These are phyloP conservation scores for Phalangium opilio DNA, from an alignment of 2,888 invertebrate species.

Conservation along the genomic window DNA sequence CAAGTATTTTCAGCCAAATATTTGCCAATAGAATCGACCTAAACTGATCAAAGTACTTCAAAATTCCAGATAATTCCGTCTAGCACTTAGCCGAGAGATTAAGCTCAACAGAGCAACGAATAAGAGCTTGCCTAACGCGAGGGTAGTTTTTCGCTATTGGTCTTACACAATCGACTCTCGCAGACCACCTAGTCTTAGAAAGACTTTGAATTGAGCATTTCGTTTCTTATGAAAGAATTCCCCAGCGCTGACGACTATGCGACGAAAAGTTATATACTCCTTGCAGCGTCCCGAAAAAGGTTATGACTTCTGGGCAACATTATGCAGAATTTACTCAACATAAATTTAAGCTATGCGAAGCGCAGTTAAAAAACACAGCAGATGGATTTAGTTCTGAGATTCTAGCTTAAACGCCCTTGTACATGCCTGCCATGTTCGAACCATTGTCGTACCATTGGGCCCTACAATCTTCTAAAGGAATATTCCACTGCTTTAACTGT, in stretches of 20 bases:
- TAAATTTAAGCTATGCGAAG: conserved; percentile 1
- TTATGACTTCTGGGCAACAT: conserved; percentile 1
- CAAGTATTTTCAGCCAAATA: neutral
- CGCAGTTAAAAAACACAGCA: conserved; percentile 2
- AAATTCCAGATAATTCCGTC: neutral
- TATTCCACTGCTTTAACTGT: neutral
- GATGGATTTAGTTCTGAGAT: neutral
- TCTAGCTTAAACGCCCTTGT: conserved; percentile 8
- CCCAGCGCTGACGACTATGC: conserved; percentile 6
- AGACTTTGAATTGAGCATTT: neutral
- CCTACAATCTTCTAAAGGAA: conserved; percentile 4
- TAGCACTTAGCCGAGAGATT: neutral
- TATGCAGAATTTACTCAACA: conserved; percentile 2
- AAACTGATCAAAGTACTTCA: neutral
- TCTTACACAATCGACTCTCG: neutral
- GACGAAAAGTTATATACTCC: conserved; percentile 4
- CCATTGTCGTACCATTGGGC: conserved; percentile 13
- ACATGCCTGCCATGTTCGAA: conserved; percentile 9
- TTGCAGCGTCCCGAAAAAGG: conserved; percentile 6
- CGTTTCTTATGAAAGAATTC: neutral
- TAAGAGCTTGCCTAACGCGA: neutral
- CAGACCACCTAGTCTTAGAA: neutral
- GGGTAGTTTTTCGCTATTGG: neutral
- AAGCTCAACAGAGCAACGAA: neutral
- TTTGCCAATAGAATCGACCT: neutral